Conservation (phyloP, 2,888 invertebrate species). For the Athalia cordata region DNA sequence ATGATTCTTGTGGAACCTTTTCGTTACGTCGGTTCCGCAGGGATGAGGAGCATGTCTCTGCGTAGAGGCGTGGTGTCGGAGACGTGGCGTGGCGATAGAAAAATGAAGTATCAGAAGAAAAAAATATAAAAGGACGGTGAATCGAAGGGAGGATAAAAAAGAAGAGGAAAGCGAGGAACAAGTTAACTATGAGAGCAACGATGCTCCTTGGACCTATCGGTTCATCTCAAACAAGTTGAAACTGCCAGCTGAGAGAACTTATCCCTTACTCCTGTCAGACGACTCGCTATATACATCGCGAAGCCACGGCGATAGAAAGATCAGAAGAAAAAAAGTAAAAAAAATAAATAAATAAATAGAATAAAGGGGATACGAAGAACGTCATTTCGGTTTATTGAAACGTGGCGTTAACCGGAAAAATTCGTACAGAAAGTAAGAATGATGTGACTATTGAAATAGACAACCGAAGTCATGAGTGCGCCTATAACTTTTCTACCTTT, state of each 20-base stretch:
- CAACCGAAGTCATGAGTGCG: neutral
- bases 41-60: no score
- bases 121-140: neutral
- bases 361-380: neutral
- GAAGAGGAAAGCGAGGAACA: conserved; percentile 7
- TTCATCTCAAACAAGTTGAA: conserved; percentile 34
- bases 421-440: neutral
- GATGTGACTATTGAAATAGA: neutral
- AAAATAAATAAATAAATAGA: no score
- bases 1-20: no score
- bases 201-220: conserved; percentile 26
- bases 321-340: neutral
- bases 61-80: neutral
- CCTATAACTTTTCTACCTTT: neutral
- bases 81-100: neutral
- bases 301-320: conserved; percentile 6
- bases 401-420: neutral
- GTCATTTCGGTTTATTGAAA: neutral
- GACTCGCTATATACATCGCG: neutral
- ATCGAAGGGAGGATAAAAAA: neutral
- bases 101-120: neutral
- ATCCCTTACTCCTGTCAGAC: conserved; percentile 34
- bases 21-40: no score
- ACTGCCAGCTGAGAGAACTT: conserved; percentile 36
- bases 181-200: neutral